These are phyloP conservation scores for Drosophila funebris DNA, from an alignment of 1,140 invertebrate genomes.

Conservation along the genomic window DNA sequence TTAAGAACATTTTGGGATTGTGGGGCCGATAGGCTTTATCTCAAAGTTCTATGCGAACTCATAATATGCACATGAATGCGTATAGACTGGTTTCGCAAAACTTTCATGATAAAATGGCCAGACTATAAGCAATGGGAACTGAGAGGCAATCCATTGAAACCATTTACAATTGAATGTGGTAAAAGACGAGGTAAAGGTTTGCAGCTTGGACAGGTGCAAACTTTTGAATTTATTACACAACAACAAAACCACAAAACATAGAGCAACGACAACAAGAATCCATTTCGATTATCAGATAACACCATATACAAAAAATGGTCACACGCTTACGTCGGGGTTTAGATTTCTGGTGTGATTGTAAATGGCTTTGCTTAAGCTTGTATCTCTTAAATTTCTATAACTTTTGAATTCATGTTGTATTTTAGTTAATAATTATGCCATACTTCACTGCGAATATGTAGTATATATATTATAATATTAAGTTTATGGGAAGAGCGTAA, in stretches of 20 bases:
- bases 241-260: background rate
- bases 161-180: constrained; percentile 20
- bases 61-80: constrained; percentile 32
- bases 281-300: constrained; percentile 52
- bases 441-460: too few relatives aligned
- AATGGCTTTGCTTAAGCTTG: background rate
- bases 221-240: constrained; percentile 68
- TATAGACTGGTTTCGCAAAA: constrained; percentile 56
- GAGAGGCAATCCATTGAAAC: constrained; percentile 7
- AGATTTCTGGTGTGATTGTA: background rate
- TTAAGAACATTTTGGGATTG: constrained; percentile 48
- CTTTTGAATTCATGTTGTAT: too few relatives aligned
- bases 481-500: constrained; percentile 45
- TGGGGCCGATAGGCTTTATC: constrained; percentile 37
- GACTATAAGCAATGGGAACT: background rate
- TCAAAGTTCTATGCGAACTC: constrained; percentile 29
- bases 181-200: constrained; percentile 16
- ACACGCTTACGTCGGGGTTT: background rate
- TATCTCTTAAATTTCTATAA: background rate
- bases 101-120: constrained; percentile 50
- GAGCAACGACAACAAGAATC: constrained; percentile 18
- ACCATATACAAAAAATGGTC: constrained; percentile 28
- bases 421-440: too few relatives aligned
- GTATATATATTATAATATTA: constrained; percentile 35
- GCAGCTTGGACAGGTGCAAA: constrained; percentile 44